Conservation (phyloP, 2,888 invertebrate genomes). For the Cecidostiba fungosa region DNA sequence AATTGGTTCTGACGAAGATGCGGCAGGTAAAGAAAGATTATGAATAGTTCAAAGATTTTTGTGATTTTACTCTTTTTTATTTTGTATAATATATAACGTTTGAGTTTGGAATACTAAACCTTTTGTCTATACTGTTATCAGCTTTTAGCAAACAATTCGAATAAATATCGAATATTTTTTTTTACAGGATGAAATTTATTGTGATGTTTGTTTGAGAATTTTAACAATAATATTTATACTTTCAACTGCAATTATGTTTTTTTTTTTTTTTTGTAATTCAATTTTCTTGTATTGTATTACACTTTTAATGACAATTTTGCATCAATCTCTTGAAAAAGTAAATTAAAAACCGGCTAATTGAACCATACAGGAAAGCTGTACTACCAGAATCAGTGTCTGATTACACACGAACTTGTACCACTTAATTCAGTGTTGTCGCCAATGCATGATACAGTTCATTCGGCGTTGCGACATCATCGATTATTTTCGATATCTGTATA, state of each 20-base stretch:
- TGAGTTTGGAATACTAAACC: slow-evolving; percentile 28
- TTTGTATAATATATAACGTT: neutral
- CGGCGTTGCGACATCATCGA: neutral
- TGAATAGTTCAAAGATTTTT: neutral
- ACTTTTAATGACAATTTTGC: neutral
- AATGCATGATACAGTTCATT: neutral
- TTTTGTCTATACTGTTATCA: neutral
- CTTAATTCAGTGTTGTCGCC: neutral
- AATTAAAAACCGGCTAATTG: neutral
- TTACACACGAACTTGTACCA: neutral
- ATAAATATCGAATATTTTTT: neutral
- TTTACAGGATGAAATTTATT: neutral
- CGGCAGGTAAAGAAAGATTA: slow-evolving; percentile 73
- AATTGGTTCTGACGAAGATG: slow-evolving; percentile 74
- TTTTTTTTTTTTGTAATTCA: neutral
- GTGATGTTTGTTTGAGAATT: neutral
- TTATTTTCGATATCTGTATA: too few species aligned
- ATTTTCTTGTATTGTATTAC: neutral
- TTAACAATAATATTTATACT: neutral
- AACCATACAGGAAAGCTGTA: neutral
- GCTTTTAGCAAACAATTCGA: neutral
- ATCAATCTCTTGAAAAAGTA: neutral
- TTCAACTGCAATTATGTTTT: neutral
- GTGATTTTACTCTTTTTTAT: neutral
- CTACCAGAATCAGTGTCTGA: neutral